These are phyloP conservation scores for Charina bottae DNA, from an alignment of 2,113 vertebrate species.

Conservation along the genomic window DNA sequence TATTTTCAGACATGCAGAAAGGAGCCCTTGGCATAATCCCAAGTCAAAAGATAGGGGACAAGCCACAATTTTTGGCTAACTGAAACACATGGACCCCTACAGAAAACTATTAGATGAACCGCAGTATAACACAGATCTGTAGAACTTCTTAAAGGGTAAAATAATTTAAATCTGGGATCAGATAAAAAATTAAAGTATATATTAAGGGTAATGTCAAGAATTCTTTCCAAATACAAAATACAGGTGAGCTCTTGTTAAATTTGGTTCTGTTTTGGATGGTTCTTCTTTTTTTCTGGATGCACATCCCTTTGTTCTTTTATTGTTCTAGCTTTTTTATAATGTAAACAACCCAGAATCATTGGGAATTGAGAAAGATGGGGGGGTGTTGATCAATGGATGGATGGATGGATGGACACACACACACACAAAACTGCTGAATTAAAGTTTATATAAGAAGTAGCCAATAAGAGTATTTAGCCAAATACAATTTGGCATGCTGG, in stretches of 20 bases:
- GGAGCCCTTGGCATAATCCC: neutral
- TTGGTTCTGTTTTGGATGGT: neutral
- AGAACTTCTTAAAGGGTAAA: neutral
- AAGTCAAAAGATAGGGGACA: neutral
- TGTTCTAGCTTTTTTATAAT: neutral
- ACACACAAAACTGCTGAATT: neutral
- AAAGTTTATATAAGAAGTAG: neutral
- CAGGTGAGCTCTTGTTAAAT: neutral
- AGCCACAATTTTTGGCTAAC: neutral
- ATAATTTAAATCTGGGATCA: neutral
- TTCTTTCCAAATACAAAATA: neutral
- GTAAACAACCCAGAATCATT: neutral
- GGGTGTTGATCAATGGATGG: too few species aligned
- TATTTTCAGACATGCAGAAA: neutral
- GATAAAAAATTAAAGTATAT: neutral
- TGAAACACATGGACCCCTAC: neutral
- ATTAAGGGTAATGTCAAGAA: neutral
- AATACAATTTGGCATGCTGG: neutral
- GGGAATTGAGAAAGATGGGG: neutral
- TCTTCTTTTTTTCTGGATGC: neutral
- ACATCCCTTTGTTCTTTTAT: neutral
- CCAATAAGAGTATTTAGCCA: neutral
- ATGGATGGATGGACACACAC: neutral
- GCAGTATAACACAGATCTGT: neutral
- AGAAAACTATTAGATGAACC: neutral